Evolutionary conservation across 1,140 invertebrate genomes (phyloP).

Genomic region (Hydropsyche tenuis): DNA sequence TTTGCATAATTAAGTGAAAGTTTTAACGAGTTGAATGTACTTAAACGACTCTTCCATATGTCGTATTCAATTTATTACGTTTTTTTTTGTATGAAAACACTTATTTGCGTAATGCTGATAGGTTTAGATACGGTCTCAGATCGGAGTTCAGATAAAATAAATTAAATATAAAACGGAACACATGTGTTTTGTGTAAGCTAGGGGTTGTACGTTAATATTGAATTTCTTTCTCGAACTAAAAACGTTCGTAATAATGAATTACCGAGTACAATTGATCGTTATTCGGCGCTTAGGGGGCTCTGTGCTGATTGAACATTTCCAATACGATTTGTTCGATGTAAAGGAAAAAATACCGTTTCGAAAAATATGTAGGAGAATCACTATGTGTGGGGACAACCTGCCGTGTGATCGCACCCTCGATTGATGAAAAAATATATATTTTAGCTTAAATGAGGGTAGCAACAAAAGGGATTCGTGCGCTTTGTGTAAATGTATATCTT

Average conservation of each 20-base stretch:
- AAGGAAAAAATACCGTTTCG: too few species aligned
- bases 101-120: too few species aligned
- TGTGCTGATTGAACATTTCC: too few species aligned
- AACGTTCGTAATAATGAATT: constrained; percentile 10
- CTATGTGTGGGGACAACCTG: constrained; percentile 15
- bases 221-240: not conserved
- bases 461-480: constrained; percentile 23
- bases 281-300: not conserved
- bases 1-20: not conserved
- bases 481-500: constrained; percentile 19
- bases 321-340: too few species aligned
- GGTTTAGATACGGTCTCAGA: too few species aligned
- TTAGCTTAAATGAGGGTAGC: constrained; percentile 1
- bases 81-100: too few species aligned
- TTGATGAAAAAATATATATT: constrained; percentile 30
- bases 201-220: not conserved
- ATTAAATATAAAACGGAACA: too few species aligned
- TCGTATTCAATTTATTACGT: too few species aligned
- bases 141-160: too few species aligned
- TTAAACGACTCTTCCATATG: not conserved
- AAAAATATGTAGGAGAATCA: too few species aligned
- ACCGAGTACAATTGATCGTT: constrained; percentile 3
- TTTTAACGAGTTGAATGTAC: not conserved
- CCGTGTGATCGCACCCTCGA: constrained; percentile 22
- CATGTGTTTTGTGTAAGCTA: too few species aligned